Evolutionary conservation across 1,140 invertebrate genomes (phyloP).

Genomic region (Panagrolaimus sp.): DNA sequence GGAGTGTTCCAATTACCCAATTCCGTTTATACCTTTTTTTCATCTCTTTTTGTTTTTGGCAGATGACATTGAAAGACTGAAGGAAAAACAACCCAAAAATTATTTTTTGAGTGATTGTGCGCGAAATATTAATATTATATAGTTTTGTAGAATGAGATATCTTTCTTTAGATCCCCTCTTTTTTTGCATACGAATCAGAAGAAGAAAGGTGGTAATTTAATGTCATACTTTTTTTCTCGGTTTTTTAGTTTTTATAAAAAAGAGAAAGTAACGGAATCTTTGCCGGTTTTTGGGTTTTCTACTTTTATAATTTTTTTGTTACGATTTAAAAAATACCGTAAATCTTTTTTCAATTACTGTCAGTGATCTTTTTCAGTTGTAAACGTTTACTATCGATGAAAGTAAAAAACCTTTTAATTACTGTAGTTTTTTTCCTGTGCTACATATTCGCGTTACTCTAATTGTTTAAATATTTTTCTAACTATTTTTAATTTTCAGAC

Average conservation of each 20-base stretch:
- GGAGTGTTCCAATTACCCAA: conserved; percentile 12
- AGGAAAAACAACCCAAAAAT: background rate
- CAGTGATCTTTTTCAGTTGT: no score
- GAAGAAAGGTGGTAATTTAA: no score
- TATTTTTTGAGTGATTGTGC: background rate
- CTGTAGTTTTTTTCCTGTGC: background rate
- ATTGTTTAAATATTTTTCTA: background rate
- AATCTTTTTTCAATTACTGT: no score
- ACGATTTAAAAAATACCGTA: no score
- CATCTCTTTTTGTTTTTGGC: background rate
- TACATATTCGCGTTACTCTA: background rate
- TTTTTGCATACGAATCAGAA: conserved; percentile 2
- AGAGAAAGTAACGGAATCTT: no score
- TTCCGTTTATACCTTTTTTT: background rate
- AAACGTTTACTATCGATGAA: no score
- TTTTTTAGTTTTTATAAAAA: no score
- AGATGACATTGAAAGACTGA: background rate
- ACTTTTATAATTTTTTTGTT: no score
- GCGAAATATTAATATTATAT: conserved; percentile 1
- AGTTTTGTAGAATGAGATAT: background rate
- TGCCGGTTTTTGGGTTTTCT: no score
- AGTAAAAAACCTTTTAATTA: no score
- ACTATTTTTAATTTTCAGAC: background rate
- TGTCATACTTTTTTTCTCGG: no score
- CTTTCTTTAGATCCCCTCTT: background rate